Evolutionary conservation across 2,797 vertebrate genomes (phyloP).

Genomic region (Neosilurus hyrtlii): DNA sequence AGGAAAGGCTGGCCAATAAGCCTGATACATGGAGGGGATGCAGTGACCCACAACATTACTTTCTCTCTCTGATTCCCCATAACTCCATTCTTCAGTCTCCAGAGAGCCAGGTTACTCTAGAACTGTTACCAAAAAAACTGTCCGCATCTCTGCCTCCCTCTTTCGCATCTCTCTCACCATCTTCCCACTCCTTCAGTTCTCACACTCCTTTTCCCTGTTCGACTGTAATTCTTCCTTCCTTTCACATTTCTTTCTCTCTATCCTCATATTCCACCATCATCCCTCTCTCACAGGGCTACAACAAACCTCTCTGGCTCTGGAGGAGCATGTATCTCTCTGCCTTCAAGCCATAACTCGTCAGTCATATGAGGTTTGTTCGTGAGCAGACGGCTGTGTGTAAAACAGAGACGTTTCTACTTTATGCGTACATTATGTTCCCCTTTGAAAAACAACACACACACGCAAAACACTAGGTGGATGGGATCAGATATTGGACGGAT

Average conservation of each 20-base stretch:
- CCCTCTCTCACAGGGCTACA: constrained; percentile 29
- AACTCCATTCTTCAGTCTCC: constrained; percentile 31
- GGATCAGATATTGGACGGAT: constrained; percentile 42
- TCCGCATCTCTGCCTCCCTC: constrained; percentile 31
- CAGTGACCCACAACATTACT: constrained; percentile 48
- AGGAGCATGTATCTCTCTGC: constrained; percentile 29
- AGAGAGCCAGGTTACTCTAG: constrained; percentile 35
- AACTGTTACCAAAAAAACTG: constrained; percentile 30
- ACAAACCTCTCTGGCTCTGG: constrained; percentile 26
- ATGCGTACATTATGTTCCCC: constrained; percentile 19
- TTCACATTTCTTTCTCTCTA: constrained; percentile 53
- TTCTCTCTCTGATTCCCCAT: constrained; percentile 23
- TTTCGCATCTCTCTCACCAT: constrained; percentile 15
- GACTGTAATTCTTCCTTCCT: constrained; percentile 40
- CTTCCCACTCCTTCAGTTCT: constrained; percentile 12
- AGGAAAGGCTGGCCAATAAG: constrained; percentile 61
- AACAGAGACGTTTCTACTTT: constrained; percentile 18
- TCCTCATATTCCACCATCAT: constrained; percentile 48
- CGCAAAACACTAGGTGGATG: constrained; percentile 17
- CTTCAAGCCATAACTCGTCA: constrained; percentile 37
- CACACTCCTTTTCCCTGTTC: constrained; percentile 38
- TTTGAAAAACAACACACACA: constrained; percentile 28
- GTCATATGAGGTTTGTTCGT: constrained; percentile 22
- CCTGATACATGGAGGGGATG: constrained; percentile 48
- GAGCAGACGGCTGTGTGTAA: constrained; percentile 26